These are phyloP conservation scores for Cepaea nemoralis DNA, from an alignment of 1,140 invertebrate species.

Conservation along the genomic window DNA sequence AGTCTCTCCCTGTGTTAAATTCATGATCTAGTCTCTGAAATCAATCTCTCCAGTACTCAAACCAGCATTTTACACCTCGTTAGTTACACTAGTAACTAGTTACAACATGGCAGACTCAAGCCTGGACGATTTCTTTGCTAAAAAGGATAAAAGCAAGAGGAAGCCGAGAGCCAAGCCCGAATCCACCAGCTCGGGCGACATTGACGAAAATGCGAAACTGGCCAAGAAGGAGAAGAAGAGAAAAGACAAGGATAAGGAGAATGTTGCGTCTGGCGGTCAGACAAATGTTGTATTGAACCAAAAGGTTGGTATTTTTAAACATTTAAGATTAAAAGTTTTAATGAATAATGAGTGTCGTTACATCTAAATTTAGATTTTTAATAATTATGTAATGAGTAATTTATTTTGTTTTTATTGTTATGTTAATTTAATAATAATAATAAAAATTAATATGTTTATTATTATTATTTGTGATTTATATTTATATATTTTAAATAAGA, in stretches of 20 bases:
- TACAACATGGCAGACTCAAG: constrained; percentile 51
- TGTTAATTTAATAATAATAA: no score
- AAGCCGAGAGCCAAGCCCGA: constrained; percentile 61
- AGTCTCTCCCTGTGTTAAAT: neutral
- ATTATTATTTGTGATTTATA: no score
- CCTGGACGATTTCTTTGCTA: constrained; percentile 69
- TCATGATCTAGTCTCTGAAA: neutral
- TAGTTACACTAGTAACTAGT: no score
- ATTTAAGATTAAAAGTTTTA: no score
- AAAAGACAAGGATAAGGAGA: constrained; percentile 57
- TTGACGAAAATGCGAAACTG: constrained; percentile 39
- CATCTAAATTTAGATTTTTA: no score
- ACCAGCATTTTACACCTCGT: no score
- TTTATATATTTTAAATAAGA: no score
- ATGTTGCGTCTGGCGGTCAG: neutral
- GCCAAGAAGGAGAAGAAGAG: constrained; percentile 60
- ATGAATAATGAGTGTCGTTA: no score
- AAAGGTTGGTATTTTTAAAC: neutral
- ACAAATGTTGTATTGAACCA: neutral
- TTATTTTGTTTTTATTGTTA: no score
- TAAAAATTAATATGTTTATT: no score
- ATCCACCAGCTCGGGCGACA: constrained; percentile 51
- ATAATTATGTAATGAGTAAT: no score
- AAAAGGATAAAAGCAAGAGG: constrained; percentile 69
- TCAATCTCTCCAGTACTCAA: neutral